A percentile compares a stretch with the other conserved stretches of the same genome.
phyloP scores from a whole-genome alignment of 1,140 invertebrate genomes.

The Trichogramma pretiosum region DNA sequence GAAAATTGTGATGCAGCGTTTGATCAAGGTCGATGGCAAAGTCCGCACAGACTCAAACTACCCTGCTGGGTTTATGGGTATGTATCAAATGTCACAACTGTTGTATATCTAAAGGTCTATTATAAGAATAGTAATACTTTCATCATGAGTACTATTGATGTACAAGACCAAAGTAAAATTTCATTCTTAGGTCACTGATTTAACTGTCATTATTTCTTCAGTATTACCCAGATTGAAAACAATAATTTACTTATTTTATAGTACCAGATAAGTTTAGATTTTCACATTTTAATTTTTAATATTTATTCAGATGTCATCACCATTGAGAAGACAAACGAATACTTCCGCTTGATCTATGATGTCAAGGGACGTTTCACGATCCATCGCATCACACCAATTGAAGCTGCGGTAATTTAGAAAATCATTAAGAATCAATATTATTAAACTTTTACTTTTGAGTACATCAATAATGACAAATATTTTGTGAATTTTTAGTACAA shows the following conservation, averaged over 20 bases:
- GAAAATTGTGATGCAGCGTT: constrained; percentile 96
- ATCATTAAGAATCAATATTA: background rate
- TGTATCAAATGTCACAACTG: background rate
- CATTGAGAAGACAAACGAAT: constrained; percentile 96
- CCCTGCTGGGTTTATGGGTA: constrained; percentile 96
- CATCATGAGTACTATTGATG: constrained; percentile 22
- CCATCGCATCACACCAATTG: constrained; percentile 92
- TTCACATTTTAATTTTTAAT: constrained; percentile 29
- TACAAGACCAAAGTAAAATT: constrained; percentile 43
- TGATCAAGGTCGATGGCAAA: constrained; percentile 98
- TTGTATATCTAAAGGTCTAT: background rate
- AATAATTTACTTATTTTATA: constrained; percentile 25
- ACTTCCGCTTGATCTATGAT: constrained; percentile 97
- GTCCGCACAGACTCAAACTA: constrained; percentile 94
- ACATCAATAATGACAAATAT: constrained; percentile 13
- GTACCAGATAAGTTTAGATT: too few relatives aligned
- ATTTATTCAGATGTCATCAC: constrained; percentile 85
- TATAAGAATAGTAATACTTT: constrained; percentile 46
- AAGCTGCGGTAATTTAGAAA: constrained; percentile 71
- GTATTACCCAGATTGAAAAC: constrained; percentile 51
- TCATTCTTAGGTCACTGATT: constrained; percentile 46
- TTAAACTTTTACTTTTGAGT: background rate
- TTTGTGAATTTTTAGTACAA: constrained; percentile 84
- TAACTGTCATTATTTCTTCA: constrained; percentile 36
- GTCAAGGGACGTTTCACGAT: constrained; percentile 97